These are phyloP conservation scores for Zosterops borbonicus DNA, from an alignment of 2,113 vertebrate species.

Conservation along the genomic window DNA sequence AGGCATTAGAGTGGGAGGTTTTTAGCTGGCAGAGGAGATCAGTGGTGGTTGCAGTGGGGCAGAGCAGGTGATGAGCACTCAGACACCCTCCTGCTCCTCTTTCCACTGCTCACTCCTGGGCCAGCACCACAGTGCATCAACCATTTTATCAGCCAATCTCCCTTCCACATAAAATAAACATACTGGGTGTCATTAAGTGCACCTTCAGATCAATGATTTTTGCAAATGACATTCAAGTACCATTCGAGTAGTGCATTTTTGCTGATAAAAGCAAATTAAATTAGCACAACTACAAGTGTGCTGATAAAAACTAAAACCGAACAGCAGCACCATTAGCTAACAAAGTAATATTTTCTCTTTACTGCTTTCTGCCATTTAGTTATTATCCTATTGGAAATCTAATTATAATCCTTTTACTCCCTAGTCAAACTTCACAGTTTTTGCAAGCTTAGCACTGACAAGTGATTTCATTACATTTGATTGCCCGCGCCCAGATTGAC, in stretches of 20 bases:
- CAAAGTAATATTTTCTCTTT: constrained; percentile 86
- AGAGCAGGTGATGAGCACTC: neutral
- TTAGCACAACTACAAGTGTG: constrained; percentile 76
- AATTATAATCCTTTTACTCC: constrained; percentile 91
- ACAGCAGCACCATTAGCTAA: constrained; percentile 82
- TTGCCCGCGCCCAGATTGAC: constrained; percentile 81
- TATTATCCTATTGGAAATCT: constrained; percentile 89
- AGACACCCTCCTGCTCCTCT: neutral
- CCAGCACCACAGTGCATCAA: constrained; percentile 37
- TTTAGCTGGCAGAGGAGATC: neutral
- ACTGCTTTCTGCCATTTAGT: constrained; percentile 85
- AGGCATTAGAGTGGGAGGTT: neutral
- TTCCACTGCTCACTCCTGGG: neutral
- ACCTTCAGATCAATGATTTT: constrained; percentile 80
- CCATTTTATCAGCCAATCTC: constrained; percentile 62
- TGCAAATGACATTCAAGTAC: constrained; percentile 79
- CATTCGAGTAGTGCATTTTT: constrained; percentile 71
- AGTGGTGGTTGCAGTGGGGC: neutral
- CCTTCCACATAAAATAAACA: constrained; percentile 74
- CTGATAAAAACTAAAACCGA: constrained; percentile 78
- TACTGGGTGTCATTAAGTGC: constrained; percentile 71
- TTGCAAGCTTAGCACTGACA: constrained; percentile 92
- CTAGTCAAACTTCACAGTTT: constrained; percentile 89
- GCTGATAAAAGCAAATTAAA: constrained; percentile 83
- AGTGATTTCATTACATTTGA: constrained; percentile 93